Evolutionary conservation across 2,888 invertebrate species (phyloP).

Genomic region (Drosophila phalerata): DNA sequence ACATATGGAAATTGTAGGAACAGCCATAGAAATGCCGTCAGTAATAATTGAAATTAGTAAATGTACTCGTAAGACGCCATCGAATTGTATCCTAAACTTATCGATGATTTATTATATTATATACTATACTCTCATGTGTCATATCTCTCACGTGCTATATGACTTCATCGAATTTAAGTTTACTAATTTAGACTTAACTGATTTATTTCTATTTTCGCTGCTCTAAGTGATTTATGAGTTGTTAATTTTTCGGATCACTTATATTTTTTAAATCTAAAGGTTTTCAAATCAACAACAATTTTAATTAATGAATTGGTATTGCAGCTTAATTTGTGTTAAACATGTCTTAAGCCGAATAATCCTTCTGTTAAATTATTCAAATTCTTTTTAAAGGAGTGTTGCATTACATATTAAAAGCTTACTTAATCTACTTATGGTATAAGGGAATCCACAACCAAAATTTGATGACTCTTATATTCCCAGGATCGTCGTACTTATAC

Average conservation of each 20-base stretch:
- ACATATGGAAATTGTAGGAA: conserved; percentile 41
- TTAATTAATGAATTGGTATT: too few species aligned
- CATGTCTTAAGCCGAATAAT: neutral
- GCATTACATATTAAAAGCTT: too few species aligned
- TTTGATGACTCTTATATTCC: too few species aligned
- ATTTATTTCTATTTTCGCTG: neutral
- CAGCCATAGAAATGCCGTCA: conserved; percentile 32
- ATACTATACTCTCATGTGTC: neutral
- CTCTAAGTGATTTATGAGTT: too few species aligned
- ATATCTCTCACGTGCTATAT: neutral
- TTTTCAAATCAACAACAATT: too few species aligned
- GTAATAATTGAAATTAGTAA: conserved; percentile 20
- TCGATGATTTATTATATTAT: neutral
- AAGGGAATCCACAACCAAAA: too few species aligned
- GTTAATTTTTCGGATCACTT: neutral
- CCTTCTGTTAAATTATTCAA: too few species aligned
- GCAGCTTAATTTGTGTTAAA: neutral
- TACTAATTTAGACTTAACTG: neutral
- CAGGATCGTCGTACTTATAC: too few species aligned
- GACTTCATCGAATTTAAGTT: neutral
- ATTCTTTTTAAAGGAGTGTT: too few species aligned
- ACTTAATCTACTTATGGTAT: too few species aligned
- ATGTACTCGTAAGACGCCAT: neutral
- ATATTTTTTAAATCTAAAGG: too few species aligned
- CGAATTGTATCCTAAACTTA: neutral